These are phyloP conservation scores for Spatulosminthurus flaviceps DNA, from an alignment of 2,888 invertebrate species.

Conservation along the genomic window DNA sequence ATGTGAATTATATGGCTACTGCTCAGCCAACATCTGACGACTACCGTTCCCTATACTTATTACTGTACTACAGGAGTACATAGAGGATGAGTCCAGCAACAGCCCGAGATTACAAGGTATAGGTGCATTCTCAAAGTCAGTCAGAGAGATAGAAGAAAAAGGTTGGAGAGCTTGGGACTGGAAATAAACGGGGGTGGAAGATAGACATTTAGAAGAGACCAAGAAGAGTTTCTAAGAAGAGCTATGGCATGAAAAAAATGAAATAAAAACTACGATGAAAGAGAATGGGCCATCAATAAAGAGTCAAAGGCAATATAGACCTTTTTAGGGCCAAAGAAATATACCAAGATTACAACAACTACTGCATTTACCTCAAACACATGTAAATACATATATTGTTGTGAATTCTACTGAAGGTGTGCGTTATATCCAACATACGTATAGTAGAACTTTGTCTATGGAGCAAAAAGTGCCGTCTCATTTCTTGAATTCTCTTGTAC, in stretches of 20 bases:
- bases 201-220: constrained; percentile 23
- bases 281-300: constrained; percentile 37
- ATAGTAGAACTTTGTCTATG: background rate
- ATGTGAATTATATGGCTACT: too few species aligned
- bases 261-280: constrained; percentile 25
- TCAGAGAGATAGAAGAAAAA: background rate
- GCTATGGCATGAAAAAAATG: constrained; percentile 9
- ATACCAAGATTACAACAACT: too few species aligned
- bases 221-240: constrained; percentile 19
- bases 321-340: background rate
- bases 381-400: too few species aligned
- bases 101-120: too few species aligned
- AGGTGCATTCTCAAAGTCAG: too few species aligned
- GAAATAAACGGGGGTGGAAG: constrained; percentile 16
- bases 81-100: too few species aligned
- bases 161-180: background rate
- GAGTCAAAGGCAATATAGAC: constrained; percentile 19
- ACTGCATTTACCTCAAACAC: too few species aligned
- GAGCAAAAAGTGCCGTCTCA: constrained; percentile 31
- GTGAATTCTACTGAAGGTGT: too few species aligned
- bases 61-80: too few species aligned
- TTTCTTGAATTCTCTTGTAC: constrained; percentile 21
- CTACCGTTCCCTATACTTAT: too few species aligned
- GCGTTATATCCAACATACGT: too few species aligned
- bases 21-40: too few species aligned